A percentile compares a stretch with the other conserved stretches of the same genome.
phyloP scores from a whole-genome alignment of 1,140 invertebrate genomes.

The Atta texana region DNA sequence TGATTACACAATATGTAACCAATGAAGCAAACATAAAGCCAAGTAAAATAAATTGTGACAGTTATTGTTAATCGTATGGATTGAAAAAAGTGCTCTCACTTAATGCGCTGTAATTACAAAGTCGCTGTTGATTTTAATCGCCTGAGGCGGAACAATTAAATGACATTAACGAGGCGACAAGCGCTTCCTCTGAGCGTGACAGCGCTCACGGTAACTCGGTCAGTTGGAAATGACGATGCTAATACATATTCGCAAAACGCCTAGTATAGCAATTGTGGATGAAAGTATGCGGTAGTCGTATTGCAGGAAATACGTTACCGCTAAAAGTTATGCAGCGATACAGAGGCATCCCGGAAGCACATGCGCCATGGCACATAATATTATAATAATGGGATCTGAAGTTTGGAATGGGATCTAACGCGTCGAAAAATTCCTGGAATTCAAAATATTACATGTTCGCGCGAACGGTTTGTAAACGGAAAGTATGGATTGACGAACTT shows the following conservation, averaged over 20 bases:
- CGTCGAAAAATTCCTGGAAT: conserved; percentile 15
- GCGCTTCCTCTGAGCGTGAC: conserved; percentile 39
- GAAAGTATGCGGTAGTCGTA: conserved; percentile 11
- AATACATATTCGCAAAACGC: conserved; percentile 26
- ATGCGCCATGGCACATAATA: neutral
- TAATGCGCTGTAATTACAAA: conserved; percentile 27
- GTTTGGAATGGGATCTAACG: neutral
- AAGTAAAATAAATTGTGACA: neutral
- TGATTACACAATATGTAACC: neutral
- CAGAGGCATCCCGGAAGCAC: neutral
- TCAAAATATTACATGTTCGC: neutral
- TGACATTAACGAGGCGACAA: conserved; percentile 23
- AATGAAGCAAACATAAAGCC: neutral
- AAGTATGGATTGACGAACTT: conserved; percentile 5
- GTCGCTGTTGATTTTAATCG: conserved; percentile 19
- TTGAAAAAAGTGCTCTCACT: neutral
- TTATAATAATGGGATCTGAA: neutral
- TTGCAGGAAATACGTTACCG: neutral
- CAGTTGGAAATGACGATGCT: conserved; percentile 41
- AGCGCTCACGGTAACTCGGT: conserved; percentile 23
- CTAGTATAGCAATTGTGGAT: neutral
- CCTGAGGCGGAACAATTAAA: conserved; percentile 21
- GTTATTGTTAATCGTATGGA: neutral
- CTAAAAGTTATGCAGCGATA: conserved; percentile 10
- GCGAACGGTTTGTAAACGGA: neutral